Base-by-base conservation (phyloP, 1,140 invertebrate species). In the Zaprionus ghesquierei region DNA sequence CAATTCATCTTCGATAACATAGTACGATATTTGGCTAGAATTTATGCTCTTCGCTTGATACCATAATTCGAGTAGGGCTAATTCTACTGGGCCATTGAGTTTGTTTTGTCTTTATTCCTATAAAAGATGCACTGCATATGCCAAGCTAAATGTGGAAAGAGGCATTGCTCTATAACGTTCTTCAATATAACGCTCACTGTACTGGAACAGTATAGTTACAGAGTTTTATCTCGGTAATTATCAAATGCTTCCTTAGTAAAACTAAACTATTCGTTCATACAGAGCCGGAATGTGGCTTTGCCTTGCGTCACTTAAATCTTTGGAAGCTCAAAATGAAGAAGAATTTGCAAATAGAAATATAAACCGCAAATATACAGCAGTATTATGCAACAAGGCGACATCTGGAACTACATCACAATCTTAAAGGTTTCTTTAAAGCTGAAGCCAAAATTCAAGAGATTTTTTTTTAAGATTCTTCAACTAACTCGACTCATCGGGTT, bases 1-100 rank as follows among this genome's bases (percentile, higher is more conserved):
- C 95, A 96, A 80, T 97, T 97, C 1, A 97, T 97, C 80, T 97
- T 97, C 92, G 95, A 98, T 64, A 98, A 98, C 91, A 92, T 98
- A 81, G 96, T 98, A 9, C 46, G 62, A 33, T 8, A 8, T 20
- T 41, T 5, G 0, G n/a, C 35, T 15, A n/a, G 13, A 6, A 38
- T 15, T 41, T n/a, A n/a, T n/a, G n/a, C n/a, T n/a, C n/a, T n/a
- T n/a, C n/a, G n/a, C n/a, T n/a, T n/a, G n/a, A n/a, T n/a, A n/a
- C n/a, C n/a, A n/a, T n/a, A n/a, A n/a, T n/a, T n/a, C n/a, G n/a
- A n/a, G n/a, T n/a, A n/a, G n/a, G n/a, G n/a, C n/a, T n/a, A n/a
- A n/a, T n/a, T n/a, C n/a, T n/a, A n/a, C n/a, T n/a, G n/a, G n/a
- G n/a, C n/a, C n/a, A n/a, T n/a, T n/a, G n/a, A n/a, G n/a, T n/a